Base-by-base conservation (phyloP, 2,797 vertebrate species). In the Lacerta agilis region DNA sequence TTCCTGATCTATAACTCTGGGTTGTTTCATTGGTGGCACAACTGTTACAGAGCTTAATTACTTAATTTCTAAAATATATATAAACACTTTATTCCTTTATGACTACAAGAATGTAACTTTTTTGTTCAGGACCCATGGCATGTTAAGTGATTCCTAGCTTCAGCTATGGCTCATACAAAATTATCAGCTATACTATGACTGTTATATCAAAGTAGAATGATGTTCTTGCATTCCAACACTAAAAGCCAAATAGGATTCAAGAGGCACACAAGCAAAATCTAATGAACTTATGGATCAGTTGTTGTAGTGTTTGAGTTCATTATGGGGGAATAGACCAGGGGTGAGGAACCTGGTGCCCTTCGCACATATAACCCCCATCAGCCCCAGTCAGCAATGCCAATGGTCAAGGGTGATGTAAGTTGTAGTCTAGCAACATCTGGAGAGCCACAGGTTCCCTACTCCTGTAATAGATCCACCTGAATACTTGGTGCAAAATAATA, bases 241-340 rank as follows among this genome's bases (percentile, higher is more conserved):
- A 43, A 83, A 41, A 66, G 18, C 3, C 15, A 58, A 58, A 88
- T 38, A 49, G 4, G n/a, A 71, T 78, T 43, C 6, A 8, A 78
- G 2, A 78, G 7, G 29, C 18, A 64, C 18, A 41, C 4, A 90
- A 86, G 2, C 66, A 76, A 90, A 85, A 33, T 76, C 75, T 38
- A 80, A 3, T 0, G 61, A 87, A 72, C 38, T 86, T 0, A 0
- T 38, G 77, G 79, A 17, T 25, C 33, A 8, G 27, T 41, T 0
- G 0, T 27, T 4, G 67, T 1, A 72, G 78, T 0, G 0, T 13
- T 87, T 73, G 79, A 49, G 71, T 36, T 83, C 84, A 85, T 64
- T 45, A 0, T 27, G 76, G 6, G 5, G 58, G 36, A 4, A 25
- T 6, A 81, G 85, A 77, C 27, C 23, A 23, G 20, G 20, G 61